Evolutionary conservation across 2,797 vertebrate species (phyloP).

Genomic region (Austrolebias charrua): DNA sequence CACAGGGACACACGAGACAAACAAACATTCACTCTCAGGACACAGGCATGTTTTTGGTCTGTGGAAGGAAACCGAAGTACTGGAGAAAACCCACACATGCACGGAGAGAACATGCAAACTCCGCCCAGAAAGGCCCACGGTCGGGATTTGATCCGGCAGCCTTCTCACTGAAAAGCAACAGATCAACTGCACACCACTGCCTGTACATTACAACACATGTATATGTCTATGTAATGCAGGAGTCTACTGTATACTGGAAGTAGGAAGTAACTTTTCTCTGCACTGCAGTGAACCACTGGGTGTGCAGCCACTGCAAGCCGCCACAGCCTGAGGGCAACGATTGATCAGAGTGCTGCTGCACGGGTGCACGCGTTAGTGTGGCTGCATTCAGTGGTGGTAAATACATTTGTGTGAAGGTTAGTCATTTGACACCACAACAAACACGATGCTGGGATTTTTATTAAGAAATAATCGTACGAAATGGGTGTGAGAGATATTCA

Average conservation of each 20-base stretch:
- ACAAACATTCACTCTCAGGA: too few species aligned
- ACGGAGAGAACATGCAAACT: too few species aligned
- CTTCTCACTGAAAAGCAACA: too few species aligned
- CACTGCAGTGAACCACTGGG: constrained; percentile 64
- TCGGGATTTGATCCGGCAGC: too few species aligned
- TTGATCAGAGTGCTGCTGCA: constrained; percentile 55
- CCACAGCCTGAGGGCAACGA: constrained; percentile 57
- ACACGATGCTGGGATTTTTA: background rate
- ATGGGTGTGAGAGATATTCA: background rate
- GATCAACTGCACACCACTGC: too few species aligned
- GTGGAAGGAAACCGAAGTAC: too few species aligned
- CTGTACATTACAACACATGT: too few species aligned
- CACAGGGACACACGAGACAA: too few species aligned
- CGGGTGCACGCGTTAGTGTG: constrained; percentile 17
- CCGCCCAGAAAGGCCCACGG: too few species aligned
- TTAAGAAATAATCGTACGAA: too few species aligned
- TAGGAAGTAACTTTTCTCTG: constrained; percentile 38
- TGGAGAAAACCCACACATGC: too few species aligned
- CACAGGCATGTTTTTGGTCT: too few species aligned
- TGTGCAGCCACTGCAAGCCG: constrained; percentile 55
- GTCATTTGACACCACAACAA: background rate
- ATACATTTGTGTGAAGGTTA: constrained; percentile 22
- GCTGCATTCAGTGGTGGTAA: constrained; percentile 18
- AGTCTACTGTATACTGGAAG: constrained; percentile 20
- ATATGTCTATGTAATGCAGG: constrained; percentile 24